A percentile compares a stretch with the other conserved stretches of the same genome.
phyloP scores from a whole-genome alignment of 2,113 vertebrate species.

The Vulpes lagopus region DNA sequence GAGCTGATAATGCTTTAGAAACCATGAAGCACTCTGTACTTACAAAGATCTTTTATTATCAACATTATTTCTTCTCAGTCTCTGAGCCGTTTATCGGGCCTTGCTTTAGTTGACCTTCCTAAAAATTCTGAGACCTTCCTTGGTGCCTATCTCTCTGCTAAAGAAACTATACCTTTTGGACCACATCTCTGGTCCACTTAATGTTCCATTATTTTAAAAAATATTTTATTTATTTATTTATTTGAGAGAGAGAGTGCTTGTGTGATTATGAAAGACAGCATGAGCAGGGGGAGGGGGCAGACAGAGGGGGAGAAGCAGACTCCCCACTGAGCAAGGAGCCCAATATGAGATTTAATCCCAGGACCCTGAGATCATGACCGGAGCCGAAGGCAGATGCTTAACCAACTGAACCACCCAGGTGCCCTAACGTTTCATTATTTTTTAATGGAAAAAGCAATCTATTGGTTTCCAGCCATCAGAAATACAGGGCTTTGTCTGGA shows the following conservation, averaged over 20 bases:
- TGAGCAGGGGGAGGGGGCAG: no score
- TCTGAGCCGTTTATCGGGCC: not conserved
- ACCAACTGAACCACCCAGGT: no score
- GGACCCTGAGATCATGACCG: no score
- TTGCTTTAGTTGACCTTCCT: conserved; percentile 40
- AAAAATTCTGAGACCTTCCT: conserved; percentile 14
- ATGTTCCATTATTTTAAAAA: not conserved
- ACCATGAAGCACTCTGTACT: not conserved
- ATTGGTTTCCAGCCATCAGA: conserved; percentile 36
- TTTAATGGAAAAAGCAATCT: not conserved
- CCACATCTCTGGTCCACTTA: not conserved
- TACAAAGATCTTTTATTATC: not conserved
- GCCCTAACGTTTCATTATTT: not conserved
- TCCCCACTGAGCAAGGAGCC: no score
- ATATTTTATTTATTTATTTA: no score
- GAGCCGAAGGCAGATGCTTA: no score
- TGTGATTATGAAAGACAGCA: no score
- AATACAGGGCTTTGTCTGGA: conserved; percentile 2
- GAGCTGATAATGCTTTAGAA: not conserved
- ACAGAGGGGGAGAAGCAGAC: no score
- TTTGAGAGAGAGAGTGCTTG: no score
- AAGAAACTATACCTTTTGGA: conserved; percentile 1
- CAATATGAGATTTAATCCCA: no score
- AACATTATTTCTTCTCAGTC: conserved; percentile 18
- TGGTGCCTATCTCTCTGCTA: not conserved